phyloP scores from a whole-genome alignment of 2,888 invertebrate genomes.

The Zaprionus obscuricornis region DNA sequence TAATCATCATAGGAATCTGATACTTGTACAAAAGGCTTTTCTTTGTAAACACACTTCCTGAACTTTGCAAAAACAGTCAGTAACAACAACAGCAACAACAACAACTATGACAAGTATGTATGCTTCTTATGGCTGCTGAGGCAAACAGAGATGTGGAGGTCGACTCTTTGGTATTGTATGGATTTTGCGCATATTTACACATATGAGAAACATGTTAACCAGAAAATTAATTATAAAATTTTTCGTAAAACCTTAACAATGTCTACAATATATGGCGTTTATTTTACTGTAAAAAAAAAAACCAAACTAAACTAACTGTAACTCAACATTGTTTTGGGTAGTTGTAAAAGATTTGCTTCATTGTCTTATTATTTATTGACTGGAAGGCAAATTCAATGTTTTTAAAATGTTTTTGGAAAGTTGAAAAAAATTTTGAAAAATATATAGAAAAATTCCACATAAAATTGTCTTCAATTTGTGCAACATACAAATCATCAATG shows the following conservation, averaged over 20 bases:
- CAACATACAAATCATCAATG: too few species aligned
- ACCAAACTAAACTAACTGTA: slow-evolving; percentile 64
- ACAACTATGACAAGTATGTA: slow-evolving; percentile 48
- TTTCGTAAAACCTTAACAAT: slow-evolving; percentile 79
- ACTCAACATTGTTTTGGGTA: slow-evolving; percentile 24
- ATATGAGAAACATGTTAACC: slow-evolving; percentile 76
- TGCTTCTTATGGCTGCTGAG: too few species aligned
- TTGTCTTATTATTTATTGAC: too few species aligned
- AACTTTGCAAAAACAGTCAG: slow-evolving; percentile 73
- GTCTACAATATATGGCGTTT: slow-evolving; percentile 77
- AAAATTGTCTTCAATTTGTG: too few species aligned
- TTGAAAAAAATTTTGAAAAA: too few species aligned
- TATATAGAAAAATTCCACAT: too few species aligned
- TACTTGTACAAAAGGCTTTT: slow-evolving; percentile 77
- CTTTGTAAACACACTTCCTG: slow-evolving; percentile 78
- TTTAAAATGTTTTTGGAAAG: too few species aligned
- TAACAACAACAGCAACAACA: slow-evolving; percentile 48
- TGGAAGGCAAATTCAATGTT: too few species aligned
- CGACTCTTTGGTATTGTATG: slow-evolving; percentile 49
- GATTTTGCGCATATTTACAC: slow-evolving; percentile 77
- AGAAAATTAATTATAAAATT: slow-evolving; percentile 80
- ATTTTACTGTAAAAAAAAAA: slow-evolving; percentile 77
- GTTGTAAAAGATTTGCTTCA: too few species aligned
- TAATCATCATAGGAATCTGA: slow-evolving; percentile 77
- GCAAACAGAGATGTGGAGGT: slow-evolving; percentile 6